phyloP scores from a whole-genome alignment of 2,113 vertebrate genomes.

The Ondatra zibethicus region DNA sequence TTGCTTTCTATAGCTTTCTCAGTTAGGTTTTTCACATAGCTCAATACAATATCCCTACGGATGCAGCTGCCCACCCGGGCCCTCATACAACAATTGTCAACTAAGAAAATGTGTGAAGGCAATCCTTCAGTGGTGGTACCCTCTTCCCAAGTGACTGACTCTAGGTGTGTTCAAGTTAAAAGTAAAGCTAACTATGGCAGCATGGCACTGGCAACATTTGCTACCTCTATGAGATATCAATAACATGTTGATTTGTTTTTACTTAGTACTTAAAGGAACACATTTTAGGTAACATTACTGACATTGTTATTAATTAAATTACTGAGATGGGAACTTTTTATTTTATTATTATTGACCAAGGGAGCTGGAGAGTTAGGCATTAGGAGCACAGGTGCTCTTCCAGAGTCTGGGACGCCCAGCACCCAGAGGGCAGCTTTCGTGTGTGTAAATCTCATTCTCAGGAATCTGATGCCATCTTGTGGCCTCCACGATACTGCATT shows the following conservation, averaged over 20 bases:
- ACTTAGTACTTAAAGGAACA: not conserved
- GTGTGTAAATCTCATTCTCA: not conserved
- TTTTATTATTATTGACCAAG: not conserved
- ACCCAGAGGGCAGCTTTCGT: fast-evolving
- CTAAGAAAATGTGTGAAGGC: no score
- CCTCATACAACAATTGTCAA: no score
- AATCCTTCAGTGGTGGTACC: not conserved
- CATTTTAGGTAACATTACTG: not conserved
- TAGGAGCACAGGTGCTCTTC: not conserved
- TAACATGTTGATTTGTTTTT: not conserved
- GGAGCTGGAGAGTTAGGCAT: no score
- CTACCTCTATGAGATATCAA: not conserved
- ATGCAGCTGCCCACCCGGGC: no score
- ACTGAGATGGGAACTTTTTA: not conserved
- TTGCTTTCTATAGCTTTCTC: no score
- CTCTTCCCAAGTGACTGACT: not conserved
- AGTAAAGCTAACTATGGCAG: no score
- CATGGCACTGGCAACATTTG: not conserved
- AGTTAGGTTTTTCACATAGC: no score
- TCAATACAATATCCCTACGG: no score
- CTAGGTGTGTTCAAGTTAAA: not conserved
- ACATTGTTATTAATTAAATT: not conserved
- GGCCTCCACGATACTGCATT: not conserved
- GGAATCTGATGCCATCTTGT: not conserved
- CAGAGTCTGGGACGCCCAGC: no score